Evolutionary conservation across 2,888 invertebrate species (phyloP).

Genomic region (Druceiella hillmani): DNA sequence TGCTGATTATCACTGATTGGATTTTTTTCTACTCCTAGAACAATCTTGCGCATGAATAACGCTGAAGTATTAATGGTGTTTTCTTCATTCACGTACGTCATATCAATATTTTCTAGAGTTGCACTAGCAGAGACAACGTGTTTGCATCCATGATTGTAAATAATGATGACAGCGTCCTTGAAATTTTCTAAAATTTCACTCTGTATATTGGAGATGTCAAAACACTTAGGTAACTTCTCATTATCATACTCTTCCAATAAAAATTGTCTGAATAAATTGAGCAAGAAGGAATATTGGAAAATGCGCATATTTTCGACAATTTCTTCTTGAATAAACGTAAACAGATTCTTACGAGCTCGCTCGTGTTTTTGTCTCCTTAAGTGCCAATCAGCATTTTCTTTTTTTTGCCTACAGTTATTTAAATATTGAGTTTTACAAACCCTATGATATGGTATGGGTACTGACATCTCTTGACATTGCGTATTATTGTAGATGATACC

Average conservation of each 20-base stretch:
- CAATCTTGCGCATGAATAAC: slow-evolving; percentile 17
- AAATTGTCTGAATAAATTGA: slow-evolving; percentile 19
- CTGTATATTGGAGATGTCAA: slow-evolving; percentile 18
- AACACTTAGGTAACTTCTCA: slow-evolving; percentile 19
- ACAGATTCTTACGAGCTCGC: slow-evolving; percentile 20
- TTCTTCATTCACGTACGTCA: slow-evolving; percentile 17
- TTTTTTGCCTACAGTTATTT: slow-evolving; percentile 19
- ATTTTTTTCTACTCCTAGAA: slow-evolving; percentile 16
- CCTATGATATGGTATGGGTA: slow-evolving; percentile 16
- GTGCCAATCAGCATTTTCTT: slow-evolving; percentile 21
- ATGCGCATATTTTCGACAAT: slow-evolving; percentile 21
- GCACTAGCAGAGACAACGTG: slow-evolving; percentile 17
- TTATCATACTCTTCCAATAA: slow-evolving; percentile 19
- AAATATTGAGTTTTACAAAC: slow-evolving; percentile 17
- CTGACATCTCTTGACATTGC: slow-evolving; percentile 14
- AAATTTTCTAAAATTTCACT: slow-evolving; percentile 14
- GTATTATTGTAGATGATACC: too few species aligned
- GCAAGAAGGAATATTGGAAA: slow-evolving; percentile 17
- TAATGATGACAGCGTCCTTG: slow-evolving; percentile 10
- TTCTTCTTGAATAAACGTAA: too few species aligned
- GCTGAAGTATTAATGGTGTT: too few species aligned
- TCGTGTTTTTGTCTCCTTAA: slow-evolving; percentile 19
- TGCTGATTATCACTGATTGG: slow-evolving; percentile 13
- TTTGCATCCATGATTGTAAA: slow-evolving; percentile 12
- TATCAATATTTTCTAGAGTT: slow-evolving; percentile 19